Evolutionary conservation across 2,797 vertebrate species (phyloP).

Genomic region (Poecilia velifera): DNA sequence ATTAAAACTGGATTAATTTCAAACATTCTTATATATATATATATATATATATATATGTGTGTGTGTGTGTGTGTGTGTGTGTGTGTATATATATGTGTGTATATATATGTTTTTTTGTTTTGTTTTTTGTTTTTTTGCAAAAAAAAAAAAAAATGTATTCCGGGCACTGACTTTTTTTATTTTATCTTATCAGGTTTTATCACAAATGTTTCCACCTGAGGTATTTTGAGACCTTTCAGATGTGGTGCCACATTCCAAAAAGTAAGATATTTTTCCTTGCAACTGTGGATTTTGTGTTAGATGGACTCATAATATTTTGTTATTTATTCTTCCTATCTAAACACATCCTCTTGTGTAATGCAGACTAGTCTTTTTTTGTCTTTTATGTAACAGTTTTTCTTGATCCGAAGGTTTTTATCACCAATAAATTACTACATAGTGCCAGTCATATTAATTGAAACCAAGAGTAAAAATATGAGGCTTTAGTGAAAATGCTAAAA

Average conservation of each 20-base stretch:
- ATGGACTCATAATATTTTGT: neutral
- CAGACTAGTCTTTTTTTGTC: neutral
- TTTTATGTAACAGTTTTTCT: neutral
- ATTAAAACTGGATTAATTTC: neutral
- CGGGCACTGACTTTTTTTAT: constrained; percentile 14
- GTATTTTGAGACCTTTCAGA: constrained; percentile 14
- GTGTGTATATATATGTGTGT: too few species aligned
- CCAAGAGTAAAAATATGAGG: neutral
- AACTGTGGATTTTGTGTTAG: constrained; percentile 15
- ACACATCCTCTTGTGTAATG: neutral
- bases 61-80: too few species aligned
- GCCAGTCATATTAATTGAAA: neutral
- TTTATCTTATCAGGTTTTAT: constrained; percentile 23
- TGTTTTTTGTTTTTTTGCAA: neutral
- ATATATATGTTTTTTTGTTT: too few species aligned
- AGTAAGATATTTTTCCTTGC: constrained; percentile 21
- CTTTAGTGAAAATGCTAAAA: neutral
- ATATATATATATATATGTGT: too few species aligned
- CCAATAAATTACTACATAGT: neutral
- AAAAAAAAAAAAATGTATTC: neutral
- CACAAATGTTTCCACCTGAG: constrained; percentile 13
- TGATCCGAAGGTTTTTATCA: neutral
- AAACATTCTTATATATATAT: neutral
- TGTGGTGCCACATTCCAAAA: constrained; percentile 16
- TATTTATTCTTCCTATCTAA: neutral